A percentile compares a stretch with the other conserved stretches of the same genome.
Evolutionary conservation across 2,113 vertebrate species (phyloP).

Genomic region (Mobula birostris): DNA sequence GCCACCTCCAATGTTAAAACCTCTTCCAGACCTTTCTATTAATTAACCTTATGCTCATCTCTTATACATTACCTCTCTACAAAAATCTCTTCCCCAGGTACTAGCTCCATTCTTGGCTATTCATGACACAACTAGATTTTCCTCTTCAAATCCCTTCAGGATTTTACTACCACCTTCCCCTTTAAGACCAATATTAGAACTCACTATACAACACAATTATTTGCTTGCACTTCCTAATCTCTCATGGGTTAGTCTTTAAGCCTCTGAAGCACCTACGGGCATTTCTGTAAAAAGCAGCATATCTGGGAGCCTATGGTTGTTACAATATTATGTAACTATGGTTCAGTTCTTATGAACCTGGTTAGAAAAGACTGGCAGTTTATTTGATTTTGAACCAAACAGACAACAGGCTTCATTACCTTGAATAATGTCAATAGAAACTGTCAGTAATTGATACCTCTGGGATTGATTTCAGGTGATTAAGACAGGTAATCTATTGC

Average conservation of each 20-base stretch:
- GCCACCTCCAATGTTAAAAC: background rate
- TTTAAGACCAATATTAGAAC: background rate
- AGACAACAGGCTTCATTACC: background rate
- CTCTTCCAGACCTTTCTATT: background rate
- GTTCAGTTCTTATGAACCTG: background rate
- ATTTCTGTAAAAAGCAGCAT: background rate
- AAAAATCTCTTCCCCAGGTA: too few relatives aligned
- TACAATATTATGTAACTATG: background rate
- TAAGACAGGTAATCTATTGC: background rate
- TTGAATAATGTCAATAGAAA: background rate
- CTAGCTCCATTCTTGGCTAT: background rate
- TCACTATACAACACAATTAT: background rate
- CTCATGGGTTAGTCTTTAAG: background rate
- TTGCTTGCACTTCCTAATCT: background rate
- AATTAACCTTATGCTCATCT: background rate
- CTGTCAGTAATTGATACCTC: slow-evolving; percentile 1
- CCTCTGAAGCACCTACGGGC: background rate
- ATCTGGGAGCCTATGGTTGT: background rate
- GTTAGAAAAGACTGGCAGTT: background rate
- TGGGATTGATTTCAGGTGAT: slow-evolving; percentile 7
- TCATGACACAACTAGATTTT: background rate
- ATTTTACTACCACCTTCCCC: background rate
- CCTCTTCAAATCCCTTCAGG: background rate
- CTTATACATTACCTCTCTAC: background rate
- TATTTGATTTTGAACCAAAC: slow-evolving; percentile 1